A percentile compares a stretch with the other conserved stretches of the same genome.
Conservation (phyloP, 1,140 invertebrate species). For the Drosophila navojoa region DNA sequence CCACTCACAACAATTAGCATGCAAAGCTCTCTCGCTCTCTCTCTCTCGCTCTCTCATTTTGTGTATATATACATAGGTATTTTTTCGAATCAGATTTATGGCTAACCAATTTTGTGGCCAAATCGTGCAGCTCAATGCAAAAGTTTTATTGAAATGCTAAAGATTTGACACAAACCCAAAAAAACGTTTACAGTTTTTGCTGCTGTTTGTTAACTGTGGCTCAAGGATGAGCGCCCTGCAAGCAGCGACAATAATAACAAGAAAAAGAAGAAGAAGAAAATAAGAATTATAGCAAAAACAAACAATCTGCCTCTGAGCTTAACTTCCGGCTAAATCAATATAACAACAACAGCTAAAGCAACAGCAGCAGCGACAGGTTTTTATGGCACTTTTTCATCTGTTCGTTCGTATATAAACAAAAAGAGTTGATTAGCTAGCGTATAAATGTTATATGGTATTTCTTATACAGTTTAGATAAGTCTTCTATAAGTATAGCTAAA, state of each 20-base stretch:
- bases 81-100: conserved; percentile 49
- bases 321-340: conserved; percentile 43
- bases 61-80: conserved; percentile 7
- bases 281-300: neutral
- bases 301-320: conserved; percentile 13
- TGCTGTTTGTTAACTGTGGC: conserved; percentile 1
- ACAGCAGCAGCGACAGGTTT: conserved; percentile 49
- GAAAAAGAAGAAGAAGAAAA: neutral
- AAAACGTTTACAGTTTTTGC: neutral
- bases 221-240: conserved; percentile 44
- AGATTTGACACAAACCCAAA: conserved; percentile 17
- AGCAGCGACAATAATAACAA: conserved; percentile 15
- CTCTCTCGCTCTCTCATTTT: neutral
- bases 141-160: conserved; percentile 46
- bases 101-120: conserved; percentile 54
- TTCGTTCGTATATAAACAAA: neutral
- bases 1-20: conserved; percentile 65
- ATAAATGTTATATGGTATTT: too few relatives aligned
- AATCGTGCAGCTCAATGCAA: conserved; percentile 43
- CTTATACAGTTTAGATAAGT: too few relatives aligned
- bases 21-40: neutral
- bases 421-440: neutral
- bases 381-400: neutral
- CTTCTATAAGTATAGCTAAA: too few relatives aligned
- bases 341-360: conserved; percentile 18